These are phyloP conservation scores for Hoplostethus mediterraneus DNA, from an alignment of 2,797 vertebrate genomes.

Conservation along the genomic window DNA sequence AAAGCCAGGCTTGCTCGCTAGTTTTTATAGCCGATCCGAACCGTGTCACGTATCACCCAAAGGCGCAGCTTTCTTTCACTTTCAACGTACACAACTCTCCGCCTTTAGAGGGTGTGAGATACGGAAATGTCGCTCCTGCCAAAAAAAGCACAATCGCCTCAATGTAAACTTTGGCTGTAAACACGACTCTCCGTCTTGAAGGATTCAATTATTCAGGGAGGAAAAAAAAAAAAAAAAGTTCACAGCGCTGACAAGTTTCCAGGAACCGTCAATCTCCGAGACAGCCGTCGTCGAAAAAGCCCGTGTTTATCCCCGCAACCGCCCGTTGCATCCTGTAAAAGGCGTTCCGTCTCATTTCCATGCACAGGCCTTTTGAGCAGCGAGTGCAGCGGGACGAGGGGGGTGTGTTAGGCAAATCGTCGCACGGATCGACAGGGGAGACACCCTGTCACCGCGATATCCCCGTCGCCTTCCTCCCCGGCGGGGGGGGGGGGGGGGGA, in stretches of 20 bases:
- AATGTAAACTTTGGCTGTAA: slow-evolving; percentile 23
- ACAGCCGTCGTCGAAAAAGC: slow-evolving; percentile 42
- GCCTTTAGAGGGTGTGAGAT: slow-evolving; percentile 23
- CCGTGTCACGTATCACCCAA: not conserved
- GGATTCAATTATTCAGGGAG: slow-evolving; percentile 65
- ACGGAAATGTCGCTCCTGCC: slow-evolving; percentile 1
- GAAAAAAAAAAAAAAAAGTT: slow-evolving; percentile 25
- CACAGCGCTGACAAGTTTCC: slow-evolving; percentile 58
- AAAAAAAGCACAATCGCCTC: slow-evolving; percentile 32
- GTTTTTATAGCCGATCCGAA: not conserved
- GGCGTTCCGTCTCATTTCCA: slow-evolving; percentile 65
- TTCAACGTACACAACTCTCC: not conserved
- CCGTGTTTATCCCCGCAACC: slow-evolving; percentile 53
- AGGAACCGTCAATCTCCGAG: slow-evolving; percentile 68
- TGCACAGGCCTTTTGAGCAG: slow-evolving; percentile 48
- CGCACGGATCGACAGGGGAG: slow-evolving; percentile 65
- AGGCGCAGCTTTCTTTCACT: slow-evolving; percentile 31
- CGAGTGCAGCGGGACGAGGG: slow-evolving; percentile 52
- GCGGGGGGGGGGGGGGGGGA: slow-evolving; percentile 19
- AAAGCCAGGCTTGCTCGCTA: slow-evolving; percentile 3
- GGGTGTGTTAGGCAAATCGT: slow-evolving; percentile 50
- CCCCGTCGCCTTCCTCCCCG: slow-evolving; percentile 53
- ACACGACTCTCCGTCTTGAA: slow-evolving; percentile 46
- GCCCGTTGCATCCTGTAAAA: slow-evolving; percentile 47
- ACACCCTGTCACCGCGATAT: slow-evolving; percentile 74